A percentile compares a stretch with the other conserved stretches of the same genome.
phyloP scores from a whole-genome alignment of 2,113 vertebrate genomes.

The Lota lota region DNA sequence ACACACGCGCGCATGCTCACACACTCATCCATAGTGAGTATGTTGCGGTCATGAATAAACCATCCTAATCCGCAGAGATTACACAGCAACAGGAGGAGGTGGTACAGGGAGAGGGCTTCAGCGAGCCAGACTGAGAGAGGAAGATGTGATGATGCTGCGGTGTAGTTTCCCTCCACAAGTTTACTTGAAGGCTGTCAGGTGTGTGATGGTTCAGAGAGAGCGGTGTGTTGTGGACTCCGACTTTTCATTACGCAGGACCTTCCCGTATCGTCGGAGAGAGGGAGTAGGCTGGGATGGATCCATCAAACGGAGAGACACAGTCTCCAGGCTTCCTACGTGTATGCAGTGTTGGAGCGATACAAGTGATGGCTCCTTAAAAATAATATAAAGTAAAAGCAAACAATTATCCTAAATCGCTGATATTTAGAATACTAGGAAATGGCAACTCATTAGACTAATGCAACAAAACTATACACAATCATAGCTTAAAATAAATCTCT shows the following conservation, averaged over 20 bases:
- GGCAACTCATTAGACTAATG: too few relatives aligned
- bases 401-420: too few relatives aligned
- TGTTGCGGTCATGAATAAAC: conserved; percentile 72
- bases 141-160: conserved; percentile 42
- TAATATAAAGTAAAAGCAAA: too few relatives aligned
- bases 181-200: conserved; percentile 50
- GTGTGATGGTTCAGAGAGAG: conserved; percentile 50
- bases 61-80: conserved; percentile 73
- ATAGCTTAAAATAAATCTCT: too few relatives aligned
- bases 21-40: conserved; percentile 30
- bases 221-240: conserved; percentile 46
- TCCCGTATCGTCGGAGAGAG: conserved; percentile 7
- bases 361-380: too few relatives aligned
- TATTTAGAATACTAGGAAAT: too few relatives aligned
- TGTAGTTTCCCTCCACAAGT: conserved; percentile 55
- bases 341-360: too few relatives aligned
- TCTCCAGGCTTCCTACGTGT: too few relatives aligned
- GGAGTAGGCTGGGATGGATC: not conserved
- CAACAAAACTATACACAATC: too few relatives aligned
- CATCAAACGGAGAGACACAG: not conserved
- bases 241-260: conserved; percentile 25
- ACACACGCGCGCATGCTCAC: conserved; percentile 12
- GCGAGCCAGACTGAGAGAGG: conserved; percentile 35
- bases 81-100: conserved; percentile 55
- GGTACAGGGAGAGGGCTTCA: conserved; percentile 35